Evolutionary conservation across 2,797 vertebrate species (phyloP).

Genomic region (Microhierax caerulescens): DNA sequence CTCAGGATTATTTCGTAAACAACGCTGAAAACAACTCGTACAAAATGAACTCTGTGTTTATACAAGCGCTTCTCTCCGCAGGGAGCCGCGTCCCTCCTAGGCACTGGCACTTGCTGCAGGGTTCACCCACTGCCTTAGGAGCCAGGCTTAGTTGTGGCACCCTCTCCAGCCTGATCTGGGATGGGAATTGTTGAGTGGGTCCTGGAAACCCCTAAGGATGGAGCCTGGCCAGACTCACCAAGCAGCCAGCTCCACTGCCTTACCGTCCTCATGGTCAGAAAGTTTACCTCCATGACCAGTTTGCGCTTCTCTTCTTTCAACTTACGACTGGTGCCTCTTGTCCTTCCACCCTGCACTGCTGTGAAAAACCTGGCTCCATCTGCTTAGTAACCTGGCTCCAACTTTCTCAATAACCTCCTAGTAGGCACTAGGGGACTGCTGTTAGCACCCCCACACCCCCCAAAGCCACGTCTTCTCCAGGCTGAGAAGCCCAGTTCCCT

Average conservation of each 20-base stretch:
- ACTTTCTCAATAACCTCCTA: background rate
- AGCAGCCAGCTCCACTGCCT: background rate
- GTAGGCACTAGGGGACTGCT: background rate
- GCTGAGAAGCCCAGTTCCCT: background rate
- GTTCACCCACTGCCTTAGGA: background rate
- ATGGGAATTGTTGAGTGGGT: background rate
- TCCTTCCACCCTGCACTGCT: background rate
- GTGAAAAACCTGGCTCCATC: background rate
- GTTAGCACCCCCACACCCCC: background rate
- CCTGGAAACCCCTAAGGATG: background rate
- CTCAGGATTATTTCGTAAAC: background rate
- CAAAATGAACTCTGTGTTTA: background rate
- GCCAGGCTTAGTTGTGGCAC: background rate
- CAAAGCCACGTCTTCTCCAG: background rate
- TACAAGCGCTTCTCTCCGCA: background rate
- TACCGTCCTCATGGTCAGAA: background rate
- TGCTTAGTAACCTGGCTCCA: background rate
- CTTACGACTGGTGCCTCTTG: background rate
- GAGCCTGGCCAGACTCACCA: background rate
- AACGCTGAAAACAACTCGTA: background rate
- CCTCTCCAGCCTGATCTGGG: background rate
- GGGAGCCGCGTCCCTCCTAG: background rate
- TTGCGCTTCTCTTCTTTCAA: background rate
- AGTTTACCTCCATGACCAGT: background rate
- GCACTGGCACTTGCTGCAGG: fast-evolving